Base-by-base conservation (phyloP, 2,888 invertebrate genomes). In the Synanthedon andrenaeformis region DNA sequence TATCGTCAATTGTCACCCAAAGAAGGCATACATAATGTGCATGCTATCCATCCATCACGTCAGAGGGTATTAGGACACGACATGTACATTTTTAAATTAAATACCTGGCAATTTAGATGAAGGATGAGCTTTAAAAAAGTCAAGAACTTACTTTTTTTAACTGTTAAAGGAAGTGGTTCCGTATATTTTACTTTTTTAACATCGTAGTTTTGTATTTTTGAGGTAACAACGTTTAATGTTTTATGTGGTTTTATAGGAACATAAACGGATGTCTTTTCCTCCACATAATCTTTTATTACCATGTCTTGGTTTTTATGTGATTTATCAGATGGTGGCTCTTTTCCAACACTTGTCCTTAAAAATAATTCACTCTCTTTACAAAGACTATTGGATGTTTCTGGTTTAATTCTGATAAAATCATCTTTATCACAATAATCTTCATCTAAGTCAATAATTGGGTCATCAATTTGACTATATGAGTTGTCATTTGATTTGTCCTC, bases 401-500 rank as follows among this genome's bases (percentile, higher is more conserved):
- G 50, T 51, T 62, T 57, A 51, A 72, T 76, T 54, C 62, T 71
- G 56, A 79, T 79, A n/a, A 76, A 62, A 60, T 82, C 78, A 58
- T 73, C 73, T 57, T 78, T 74, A 55, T 74, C 72, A 56, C 70
- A 65, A 41, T 69, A 60, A 58, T 67, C 61, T 49, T 64, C 60
- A 52, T 64, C 59, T 61, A 58, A 51, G 4, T 55, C 55, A 49
- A 53, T 49, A 10, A 42, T 51, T 52, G 58, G 61, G 58, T 68
- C 69, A 66, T 85, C 85, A 59, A 79, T 62, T 64, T 85, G 85
- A 62, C 84, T 84, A 59, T 86, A 85, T 19, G 86, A 85, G 54
- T 69, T 74, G 54, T 82, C 77, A 60, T 75, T 76, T 52, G 62
- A 68, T 42, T 64, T 62, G 6, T 52, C 41, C 56, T 64, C 66